Conservation (phyloP, 1,140 invertebrate species). For the Orius insidiosus region DNA sequence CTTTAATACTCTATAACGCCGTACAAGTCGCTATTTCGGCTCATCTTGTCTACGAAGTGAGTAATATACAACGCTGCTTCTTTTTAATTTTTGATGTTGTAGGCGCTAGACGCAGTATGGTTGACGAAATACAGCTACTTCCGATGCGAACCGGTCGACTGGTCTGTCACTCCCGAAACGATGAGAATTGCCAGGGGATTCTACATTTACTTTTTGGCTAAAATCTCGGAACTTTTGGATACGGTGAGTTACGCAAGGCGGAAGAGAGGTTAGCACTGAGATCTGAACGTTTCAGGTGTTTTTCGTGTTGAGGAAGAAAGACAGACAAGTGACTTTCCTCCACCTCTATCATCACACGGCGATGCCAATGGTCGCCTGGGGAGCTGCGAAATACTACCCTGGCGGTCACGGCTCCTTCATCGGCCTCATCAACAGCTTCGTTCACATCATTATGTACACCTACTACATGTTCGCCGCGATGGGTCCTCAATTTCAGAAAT, state of each 20-base stretch:
- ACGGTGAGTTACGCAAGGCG: too few species aligned
- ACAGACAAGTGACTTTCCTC: conserved; percentile 68
- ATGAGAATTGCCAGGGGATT: conserved; percentile 47
- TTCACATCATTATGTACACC: conserved; percentile 57
- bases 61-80: too few species aligned
- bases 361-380: conserved; percentile 66
- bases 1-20: conserved; percentile 74
- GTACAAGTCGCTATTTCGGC: conserved; percentile 62
- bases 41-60: conserved; percentile 66
- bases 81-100: too few species aligned
- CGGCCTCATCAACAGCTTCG: conserved; percentile 28
- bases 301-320: conserved; percentile 73
- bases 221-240: conserved; percentile 77
- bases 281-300: conserved; percentile 43
- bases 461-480: conserved; percentile 55
- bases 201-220: conserved; percentile 83
- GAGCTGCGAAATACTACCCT: conserved; percentile 54
- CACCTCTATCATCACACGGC: conserved; percentile 79
- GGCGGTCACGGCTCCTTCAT: conserved; percentile 18
- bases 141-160: conserved; percentile 69
- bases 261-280: too few species aligned
- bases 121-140: conserved; percentile 47
- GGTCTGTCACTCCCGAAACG: conserved; percentile 46
- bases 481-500: conserved; percentile 46
- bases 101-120: conserved; percentile 41